Base-by-base conservation (phyloP, 2,797 vertebrate species). In the Xenops minutus region DNA sequence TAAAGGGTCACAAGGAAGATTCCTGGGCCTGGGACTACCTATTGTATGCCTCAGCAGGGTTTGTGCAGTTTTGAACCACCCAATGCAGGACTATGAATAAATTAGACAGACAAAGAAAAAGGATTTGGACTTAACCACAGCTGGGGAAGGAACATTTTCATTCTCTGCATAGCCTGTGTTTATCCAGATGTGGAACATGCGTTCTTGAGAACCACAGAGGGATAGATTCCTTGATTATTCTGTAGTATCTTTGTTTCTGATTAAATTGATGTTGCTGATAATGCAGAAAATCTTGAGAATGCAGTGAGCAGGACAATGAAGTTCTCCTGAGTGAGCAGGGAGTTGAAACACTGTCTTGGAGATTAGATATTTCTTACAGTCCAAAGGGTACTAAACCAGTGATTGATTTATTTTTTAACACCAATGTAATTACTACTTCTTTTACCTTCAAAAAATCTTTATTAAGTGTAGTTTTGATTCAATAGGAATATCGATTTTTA, bases 141-240 rank as follows among this genome's bases (percentile, higher is more conserved):
- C 88, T 94, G 88, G 46, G 82, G 69, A 84, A 46, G 80, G 56
- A 93, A 81, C 86, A 62, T 95, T 95, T 88, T 92, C 83, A 81
- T 83, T 83, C 43, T 21, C 72, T 81, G 51, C 83, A 81, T 6
- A 26, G 58, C 27, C 79, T 13, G 0, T 95, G 88, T 90, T 96
- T 97, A 84, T 88, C 92, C 96, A 96, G 93, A 86, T 95, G 96
- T 92, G 93, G 76, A 90, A 10, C 30, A 9, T 0, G 2, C 54
- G 17, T 95, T 97, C 92, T 83, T 68, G 43, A 72, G 62, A 81
- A 58, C 88, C 93, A 76, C 85, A 82, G 30, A 86, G 73, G 73
- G 86, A 84, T 63, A 66, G 88, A 32, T 69, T 92, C 43, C 75
- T 64, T 59, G n/a, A 11, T 26, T 90, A 36, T 73, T 88, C 66